Percentiles rank a stretch among this genome's conserved stretches.
These are phyloP conservation scores for Seriola rivoliana DNA, from an alignment of 2,113 vertebrate genomes.

Conservation along the genomic window DNA sequence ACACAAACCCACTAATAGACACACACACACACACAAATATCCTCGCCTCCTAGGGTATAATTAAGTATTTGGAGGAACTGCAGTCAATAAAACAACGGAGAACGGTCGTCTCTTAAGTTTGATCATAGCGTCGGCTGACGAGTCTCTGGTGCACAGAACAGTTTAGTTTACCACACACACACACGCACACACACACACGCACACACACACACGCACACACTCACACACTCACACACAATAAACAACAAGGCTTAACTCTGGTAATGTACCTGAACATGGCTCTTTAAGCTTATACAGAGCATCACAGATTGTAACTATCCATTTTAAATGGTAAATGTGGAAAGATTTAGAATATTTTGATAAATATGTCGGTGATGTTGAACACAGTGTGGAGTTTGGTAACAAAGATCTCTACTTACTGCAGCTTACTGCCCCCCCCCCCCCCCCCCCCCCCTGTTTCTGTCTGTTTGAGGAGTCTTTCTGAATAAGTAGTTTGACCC, in stretches of 20 bases:
- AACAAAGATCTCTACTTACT: neutral
- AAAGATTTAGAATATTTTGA: neutral
- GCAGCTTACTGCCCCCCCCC: neutral
- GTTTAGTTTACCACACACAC: slow-evolving; percentile 2
- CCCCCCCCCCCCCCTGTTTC: neutral
- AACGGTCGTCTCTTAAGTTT: slow-evolving; percentile 26
- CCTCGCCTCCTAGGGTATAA: slow-evolving; percentile 41
- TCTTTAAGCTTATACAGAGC: too few relatives aligned
- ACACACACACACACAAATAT: neutral
- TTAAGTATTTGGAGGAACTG: slow-evolving; percentile 56
- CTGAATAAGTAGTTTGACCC: slow-evolving; percentile 51
- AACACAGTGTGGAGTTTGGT: neutral
- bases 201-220: neutral
- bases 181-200: neutral
- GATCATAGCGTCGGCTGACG: slow-evolving; percentile 31
- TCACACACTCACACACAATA: slow-evolving; percentile 1
- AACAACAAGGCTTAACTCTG: too few relatives aligned
- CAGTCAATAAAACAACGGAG: slow-evolving; percentile 56
- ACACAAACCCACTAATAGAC: slow-evolving; percentile 9
- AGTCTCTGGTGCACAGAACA: slow-evolving; percentile 30
- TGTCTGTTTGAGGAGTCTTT: slow-evolving; percentile 40
- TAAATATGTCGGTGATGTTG: neutral
- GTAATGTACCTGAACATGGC: too few relatives aligned
- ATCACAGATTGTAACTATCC: too few relatives aligned
- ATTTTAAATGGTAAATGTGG: too few relatives aligned